A percentile compares a stretch with the other conserved stretches of the same genome.
Evolutionary conservation across 1,140 invertebrate genomes (phyloP).

Genomic region (Littorina saxatilis): DNA sequence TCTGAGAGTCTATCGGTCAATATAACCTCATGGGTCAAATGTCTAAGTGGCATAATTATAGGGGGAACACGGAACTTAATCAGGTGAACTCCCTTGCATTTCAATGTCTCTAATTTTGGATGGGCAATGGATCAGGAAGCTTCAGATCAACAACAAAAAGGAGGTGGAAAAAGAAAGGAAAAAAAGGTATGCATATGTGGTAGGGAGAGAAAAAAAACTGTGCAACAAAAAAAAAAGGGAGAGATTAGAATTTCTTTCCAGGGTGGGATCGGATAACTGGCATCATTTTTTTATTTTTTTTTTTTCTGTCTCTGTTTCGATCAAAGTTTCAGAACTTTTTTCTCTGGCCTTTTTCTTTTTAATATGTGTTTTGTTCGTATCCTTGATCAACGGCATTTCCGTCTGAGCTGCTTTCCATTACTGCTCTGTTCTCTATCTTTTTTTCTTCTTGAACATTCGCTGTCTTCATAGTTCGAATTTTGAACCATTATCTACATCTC

Average conservation of each 20-base stretch:
- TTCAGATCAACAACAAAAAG: too few species aligned
- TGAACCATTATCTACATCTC: too few species aligned
- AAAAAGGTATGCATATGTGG: background rate
- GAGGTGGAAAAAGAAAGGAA: background rate
- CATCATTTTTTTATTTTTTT: too few species aligned
- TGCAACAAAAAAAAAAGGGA: background rate
- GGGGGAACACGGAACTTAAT: background rate
- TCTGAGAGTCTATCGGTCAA: background rate
- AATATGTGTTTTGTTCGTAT: background rate
- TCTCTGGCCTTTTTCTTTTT: background rate
- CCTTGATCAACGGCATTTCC: background rate
- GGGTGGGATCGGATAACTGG: background rate
- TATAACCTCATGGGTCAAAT: background rate
- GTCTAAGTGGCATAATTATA: conserved; percentile 11
- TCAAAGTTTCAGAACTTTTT: background rate
- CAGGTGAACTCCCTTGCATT: background rate
- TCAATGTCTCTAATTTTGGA: background rate
- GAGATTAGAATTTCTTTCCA: background rate
- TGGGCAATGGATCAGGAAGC: background rate
- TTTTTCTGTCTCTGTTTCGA: background rate
- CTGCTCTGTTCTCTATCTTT: too few species aligned
- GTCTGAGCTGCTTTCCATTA: too few species aligned
- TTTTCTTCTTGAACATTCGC: too few species aligned
- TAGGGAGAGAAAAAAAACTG: background rate
- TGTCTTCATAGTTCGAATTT: too few species aligned